Evolutionary conservation across 2,797 vertebrate genomes (phyloP).

Genomic region (Trachops cirrhosus): DNA sequence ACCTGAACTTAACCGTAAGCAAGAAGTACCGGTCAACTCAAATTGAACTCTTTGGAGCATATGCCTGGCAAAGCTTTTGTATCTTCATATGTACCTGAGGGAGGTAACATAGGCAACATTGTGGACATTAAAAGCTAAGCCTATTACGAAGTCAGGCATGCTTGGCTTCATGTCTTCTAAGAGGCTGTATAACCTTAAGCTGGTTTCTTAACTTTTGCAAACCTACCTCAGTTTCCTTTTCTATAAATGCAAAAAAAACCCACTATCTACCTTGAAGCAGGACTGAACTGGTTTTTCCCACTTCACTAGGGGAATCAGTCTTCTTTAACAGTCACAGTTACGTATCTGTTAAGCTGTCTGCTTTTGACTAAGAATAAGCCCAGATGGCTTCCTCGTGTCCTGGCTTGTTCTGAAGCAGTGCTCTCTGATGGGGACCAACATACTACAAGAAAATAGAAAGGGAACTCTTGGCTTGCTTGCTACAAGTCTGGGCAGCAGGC

Average conservation of each 20-base stretch:
- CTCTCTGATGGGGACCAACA: background rate
- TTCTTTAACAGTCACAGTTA: conserved; percentile 34
- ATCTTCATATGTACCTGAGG: background rate
- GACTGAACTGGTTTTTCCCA: conserved; percentile 47
- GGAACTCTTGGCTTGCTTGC: background rate
- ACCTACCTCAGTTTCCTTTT: conserved; percentile 18
- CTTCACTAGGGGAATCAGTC: background rate
- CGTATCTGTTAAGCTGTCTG: conserved; percentile 24
- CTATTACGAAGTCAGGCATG: background rate
- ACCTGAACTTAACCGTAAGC: background rate
- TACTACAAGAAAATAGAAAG: conserved; percentile 14
- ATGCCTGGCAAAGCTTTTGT: background rate
- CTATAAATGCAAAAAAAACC: conserved; percentile 40
- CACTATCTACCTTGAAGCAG: background rate
- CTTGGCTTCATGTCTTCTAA: background rate
- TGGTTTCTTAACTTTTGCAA: background rate
- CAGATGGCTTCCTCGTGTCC: conserved; percentile 39
- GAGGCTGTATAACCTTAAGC: background rate
- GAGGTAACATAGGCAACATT: background rate
- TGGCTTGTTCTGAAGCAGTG: conserved; percentile 44
- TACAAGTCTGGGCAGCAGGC: conserved; percentile 58
- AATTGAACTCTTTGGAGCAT: background rate
- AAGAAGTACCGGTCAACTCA: background rate
- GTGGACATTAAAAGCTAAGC: background rate
- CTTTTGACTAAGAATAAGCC: conserved; percentile 32